These are phyloP conservation scores for Artibeus jamaicensis DNA, from an alignment of 2,797 vertebrate species.

Conservation along the genomic window DNA sequence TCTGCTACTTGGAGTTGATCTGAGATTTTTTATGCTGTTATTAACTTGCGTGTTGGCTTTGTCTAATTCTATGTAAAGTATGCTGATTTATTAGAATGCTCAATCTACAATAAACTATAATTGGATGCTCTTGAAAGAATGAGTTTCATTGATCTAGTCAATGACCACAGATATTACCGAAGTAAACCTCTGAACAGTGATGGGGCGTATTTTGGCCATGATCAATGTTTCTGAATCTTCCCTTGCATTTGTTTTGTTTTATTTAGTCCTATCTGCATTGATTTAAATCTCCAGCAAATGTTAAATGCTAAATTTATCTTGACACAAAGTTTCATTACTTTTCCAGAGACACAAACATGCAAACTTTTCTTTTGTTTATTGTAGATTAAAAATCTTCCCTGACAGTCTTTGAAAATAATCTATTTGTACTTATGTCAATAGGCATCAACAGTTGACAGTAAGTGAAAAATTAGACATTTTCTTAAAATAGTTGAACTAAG, in stretches of 20 bases:
- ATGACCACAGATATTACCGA: slow-evolving; percentile 93
- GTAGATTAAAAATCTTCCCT: slow-evolving; percentile 78
- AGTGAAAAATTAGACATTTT: slow-evolving; percentile 42
- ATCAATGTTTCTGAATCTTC: slow-evolving; percentile 94
- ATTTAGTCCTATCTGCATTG: slow-evolving; percentile 90
- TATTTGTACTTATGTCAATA: slow-evolving; percentile 63
- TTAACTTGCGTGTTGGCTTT: slow-evolving; percentile 88
- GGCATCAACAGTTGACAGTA: background rate
- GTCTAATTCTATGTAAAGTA: slow-evolving; percentile 91
- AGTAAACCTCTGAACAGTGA: slow-evolving; percentile 91
- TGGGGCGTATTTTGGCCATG: slow-evolving; percentile 90
- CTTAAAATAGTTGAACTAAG: slow-evolving; percentile 67
- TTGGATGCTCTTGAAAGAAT: slow-evolving; percentile 99
- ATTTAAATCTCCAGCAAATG: slow-evolving; percentile 89
- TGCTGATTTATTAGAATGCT: slow-evolving; percentile 94
- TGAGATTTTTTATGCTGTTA: slow-evolving; percentile 77
- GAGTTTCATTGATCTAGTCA: slow-evolving; percentile 97
- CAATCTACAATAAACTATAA: slow-evolving; percentile 95
- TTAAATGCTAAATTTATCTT: slow-evolving; percentile 90
- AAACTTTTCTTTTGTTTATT: slow-evolving; percentile 83
- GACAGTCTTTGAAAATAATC: slow-evolving; percentile 67
- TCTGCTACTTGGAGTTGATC: slow-evolving; percentile 56
- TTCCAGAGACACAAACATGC: slow-evolving; percentile 80
- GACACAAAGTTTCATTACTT: slow-evolving; percentile 90
- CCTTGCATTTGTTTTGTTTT: slow-evolving; percentile 86